These are phyloP conservation scores for Osmerus mordax DNA, from an alignment of 2,113 vertebrate genomes.

Conservation along the genomic window DNA sequence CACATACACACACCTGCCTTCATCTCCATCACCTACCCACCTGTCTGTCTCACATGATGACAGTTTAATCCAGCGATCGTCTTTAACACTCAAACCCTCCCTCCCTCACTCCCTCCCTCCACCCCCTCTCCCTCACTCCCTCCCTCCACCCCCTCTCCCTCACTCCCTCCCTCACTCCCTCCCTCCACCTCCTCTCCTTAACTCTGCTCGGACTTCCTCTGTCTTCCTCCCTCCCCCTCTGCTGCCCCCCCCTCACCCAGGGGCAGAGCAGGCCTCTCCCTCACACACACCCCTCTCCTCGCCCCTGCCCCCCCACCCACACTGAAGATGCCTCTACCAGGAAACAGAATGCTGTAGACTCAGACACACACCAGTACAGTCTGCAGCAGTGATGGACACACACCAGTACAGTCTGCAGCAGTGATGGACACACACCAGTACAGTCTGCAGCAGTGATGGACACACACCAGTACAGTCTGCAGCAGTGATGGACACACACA, in stretches of 20 bases:
- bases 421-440: background rate
- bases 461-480: background rate
- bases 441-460: slow-evolving; percentile 14
- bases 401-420: background rate
- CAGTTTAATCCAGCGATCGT: background rate
- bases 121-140: background rate
- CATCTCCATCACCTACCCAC: background rate
- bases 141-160: background rate
- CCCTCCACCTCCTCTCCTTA: background rate
- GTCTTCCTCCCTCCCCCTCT: background rate
- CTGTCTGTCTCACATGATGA: no score
- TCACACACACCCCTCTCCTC: background rate
- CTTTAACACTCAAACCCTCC: background rate
- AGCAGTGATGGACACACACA: background rate
- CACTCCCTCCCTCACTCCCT: background rate
- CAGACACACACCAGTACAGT: slow-evolving; percentile 1
- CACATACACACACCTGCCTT: background rate
- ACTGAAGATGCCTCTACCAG: background rate
- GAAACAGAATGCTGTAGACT: background rate
- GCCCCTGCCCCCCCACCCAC: background rate
- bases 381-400: slow-evolving; percentile 15
- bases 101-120: background rate
- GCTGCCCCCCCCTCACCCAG: background rate
- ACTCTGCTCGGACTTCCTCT: background rate
- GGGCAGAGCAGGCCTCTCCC: background rate